Evolutionary conservation across 1,140 invertebrate genomes (phyloP).

Genomic region (Colletes latitarsis): DNA sequence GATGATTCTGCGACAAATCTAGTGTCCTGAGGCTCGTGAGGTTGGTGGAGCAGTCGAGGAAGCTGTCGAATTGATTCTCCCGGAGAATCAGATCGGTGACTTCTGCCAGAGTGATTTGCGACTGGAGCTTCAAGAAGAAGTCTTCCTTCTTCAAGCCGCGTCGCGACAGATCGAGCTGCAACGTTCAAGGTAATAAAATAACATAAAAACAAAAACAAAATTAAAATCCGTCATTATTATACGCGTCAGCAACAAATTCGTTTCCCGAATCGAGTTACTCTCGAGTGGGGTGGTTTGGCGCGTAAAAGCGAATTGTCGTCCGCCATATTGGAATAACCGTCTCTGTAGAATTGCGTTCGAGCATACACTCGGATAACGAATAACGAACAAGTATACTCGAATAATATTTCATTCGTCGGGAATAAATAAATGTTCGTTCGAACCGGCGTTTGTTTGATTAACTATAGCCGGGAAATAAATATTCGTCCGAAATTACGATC

Average conservation of each 20-base stretch:
- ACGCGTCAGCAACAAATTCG: too few species aligned
- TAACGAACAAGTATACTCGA: neutral
- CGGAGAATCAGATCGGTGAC: conserved; percentile 73
- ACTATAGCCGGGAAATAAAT: too few species aligned
- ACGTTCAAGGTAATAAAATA: conserved; percentile 8
- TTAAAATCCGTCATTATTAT: too few species aligned
- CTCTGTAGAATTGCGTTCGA: too few species aligned
- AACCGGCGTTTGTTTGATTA: too few species aligned
- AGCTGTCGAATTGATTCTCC: conserved; percentile 77
- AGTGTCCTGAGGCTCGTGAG: conserved; percentile 66
- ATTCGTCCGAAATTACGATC: too few species aligned
- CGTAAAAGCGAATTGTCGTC: neutral
- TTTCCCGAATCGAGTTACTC: neutral
- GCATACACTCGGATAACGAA: conserved; percentile 15
- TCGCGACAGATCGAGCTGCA: conserved; percentile 74
- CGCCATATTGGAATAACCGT: neutral
- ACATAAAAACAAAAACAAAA: neutral
- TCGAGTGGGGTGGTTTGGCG: neutral
- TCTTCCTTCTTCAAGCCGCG: conserved; percentile 71
- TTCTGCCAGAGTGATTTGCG: conserved; percentile 63
- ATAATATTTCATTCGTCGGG: too few species aligned
- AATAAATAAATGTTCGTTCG: too few species aligned
- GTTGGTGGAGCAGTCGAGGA: conserved; percentile 77
- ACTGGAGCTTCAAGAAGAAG: conserved; percentile 74
- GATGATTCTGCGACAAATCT: conserved; percentile 77